Evolutionary conservation across 1,140 invertebrate species (phyloP).

Genomic region (Drosophila lacteicornis): DNA sequence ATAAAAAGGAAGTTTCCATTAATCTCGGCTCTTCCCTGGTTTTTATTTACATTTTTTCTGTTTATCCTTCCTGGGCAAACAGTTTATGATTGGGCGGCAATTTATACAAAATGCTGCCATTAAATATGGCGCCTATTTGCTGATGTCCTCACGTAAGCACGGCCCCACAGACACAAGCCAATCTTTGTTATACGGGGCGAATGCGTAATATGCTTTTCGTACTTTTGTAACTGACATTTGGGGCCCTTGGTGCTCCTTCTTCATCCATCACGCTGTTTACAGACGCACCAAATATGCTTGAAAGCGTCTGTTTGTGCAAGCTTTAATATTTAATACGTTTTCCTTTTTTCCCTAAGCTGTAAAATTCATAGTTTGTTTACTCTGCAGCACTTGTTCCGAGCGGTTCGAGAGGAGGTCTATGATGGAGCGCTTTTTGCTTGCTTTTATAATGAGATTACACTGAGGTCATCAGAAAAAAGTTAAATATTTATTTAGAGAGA

Average conservation of each 20-base stretch:
- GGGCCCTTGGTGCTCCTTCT: slow-evolving; percentile 21
- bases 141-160: slow-evolving; percentile 18
- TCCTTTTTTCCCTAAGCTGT: slow-evolving; percentile 6
- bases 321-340: slow-evolving; percentile 29
- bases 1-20: slow-evolving; percentile 8
- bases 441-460: slow-evolving; percentile 1
- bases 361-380: slow-evolving; percentile 21
- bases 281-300: slow-evolving; percentile 19
- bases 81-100: slow-evolving; percentile 43
- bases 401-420: background rate
- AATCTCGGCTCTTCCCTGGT: background rate
- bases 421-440: background rate
- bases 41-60: slow-evolving; percentile 5
- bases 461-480: background rate
- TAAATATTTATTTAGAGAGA: background rate
- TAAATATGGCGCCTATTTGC: slow-evolving; percentile 61
- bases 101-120: slow-evolving; percentile 48
- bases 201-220: slow-evolving; percentile 44
- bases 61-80: slow-evolving; percentile 39
- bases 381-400: background rate
- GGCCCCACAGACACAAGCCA: slow-evolving; percentile 9
- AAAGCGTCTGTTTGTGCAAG: slow-evolving; percentile 1
- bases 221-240: slow-evolving; percentile 24
- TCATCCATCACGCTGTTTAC: slow-evolving; percentile 40
- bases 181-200: slow-evolving; percentile 26